Conservation (phyloP, 2,797 vertebrate genomes). For the Rhynchotus rufescens region DNA sequence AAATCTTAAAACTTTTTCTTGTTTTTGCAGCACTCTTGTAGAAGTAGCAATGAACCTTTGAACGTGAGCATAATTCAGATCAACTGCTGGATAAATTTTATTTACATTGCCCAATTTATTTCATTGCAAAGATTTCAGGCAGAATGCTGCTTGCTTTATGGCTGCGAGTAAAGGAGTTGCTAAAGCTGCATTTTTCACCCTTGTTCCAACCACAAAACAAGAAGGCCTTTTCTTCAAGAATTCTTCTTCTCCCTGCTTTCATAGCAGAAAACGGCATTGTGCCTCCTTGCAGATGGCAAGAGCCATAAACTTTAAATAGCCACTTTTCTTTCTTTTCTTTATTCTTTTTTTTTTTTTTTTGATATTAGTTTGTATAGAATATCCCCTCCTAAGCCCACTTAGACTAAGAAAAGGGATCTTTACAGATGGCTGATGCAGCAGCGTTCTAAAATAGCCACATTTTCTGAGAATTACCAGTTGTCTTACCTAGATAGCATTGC, state of each 20-base stretch:
- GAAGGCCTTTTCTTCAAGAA: background rate
- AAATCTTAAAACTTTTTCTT: background rate
- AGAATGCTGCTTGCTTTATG: constrained; percentile 12
- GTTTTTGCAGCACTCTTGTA: background rate
- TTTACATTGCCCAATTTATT: background rate
- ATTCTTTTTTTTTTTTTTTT: background rate
- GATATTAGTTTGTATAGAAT: background rate
- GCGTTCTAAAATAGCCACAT: background rate
- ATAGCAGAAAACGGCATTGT: background rate
- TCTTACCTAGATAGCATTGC: background rate
- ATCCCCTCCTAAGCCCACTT: background rate
- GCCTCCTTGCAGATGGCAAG: background rate
- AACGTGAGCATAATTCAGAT: background rate
- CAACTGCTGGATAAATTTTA: constrained; percentile 12
- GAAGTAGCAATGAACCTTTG: background rate
- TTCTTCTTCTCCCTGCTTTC: background rate
- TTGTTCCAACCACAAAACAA: background rate
- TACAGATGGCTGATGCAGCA: background rate
- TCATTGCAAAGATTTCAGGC: background rate
- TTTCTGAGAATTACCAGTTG: background rate
- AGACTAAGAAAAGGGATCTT: background rate
- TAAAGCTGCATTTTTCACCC: background rate
- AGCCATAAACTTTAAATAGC: background rate
- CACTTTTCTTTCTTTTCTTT: background rate
- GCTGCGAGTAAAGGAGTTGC: constrained; percentile 14